phyloP scores from a whole-genome alignment of 2,888 invertebrate species.

The Fragum sueziense region DNA sequence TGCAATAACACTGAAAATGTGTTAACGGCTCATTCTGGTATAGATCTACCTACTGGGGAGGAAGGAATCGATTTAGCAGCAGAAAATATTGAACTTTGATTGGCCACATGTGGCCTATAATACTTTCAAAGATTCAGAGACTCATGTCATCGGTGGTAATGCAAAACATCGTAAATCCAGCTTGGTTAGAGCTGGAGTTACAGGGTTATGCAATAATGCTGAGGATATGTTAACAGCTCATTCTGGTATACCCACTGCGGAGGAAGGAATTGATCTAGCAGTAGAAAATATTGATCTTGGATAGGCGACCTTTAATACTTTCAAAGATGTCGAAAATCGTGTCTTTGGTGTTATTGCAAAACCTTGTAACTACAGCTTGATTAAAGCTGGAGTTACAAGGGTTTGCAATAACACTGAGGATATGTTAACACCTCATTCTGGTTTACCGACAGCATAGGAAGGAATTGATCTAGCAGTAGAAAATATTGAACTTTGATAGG shows the following conservation, averaged over 20 bases:
- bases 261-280: neutral
- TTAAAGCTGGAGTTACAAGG: too few relatives aligned
- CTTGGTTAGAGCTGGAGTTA: too few relatives aligned
- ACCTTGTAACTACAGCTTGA: too few relatives aligned
- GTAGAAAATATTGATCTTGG: neutral
- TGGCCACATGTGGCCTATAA: conserved; percentile 59
- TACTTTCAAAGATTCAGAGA: conserved; percentile 59
- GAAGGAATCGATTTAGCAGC: neutral
- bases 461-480: neutral
- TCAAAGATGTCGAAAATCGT: too few relatives aligned
- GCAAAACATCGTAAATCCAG: too few relatives aligned
- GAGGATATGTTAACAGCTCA: conserved; percentile 63
- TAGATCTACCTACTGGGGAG: conserved; percentile 1
- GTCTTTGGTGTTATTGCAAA: too few relatives aligned
- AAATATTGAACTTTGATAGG: neutral
- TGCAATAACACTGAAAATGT: too few relatives aligned
- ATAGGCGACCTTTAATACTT: too few relatives aligned
- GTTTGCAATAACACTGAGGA: too few relatives aligned
- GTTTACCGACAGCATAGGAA: neutral
- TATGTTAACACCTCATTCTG: conserved; percentile 59
- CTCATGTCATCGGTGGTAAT: too few relatives aligned
- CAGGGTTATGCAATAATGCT: too few relatives aligned
- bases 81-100: neutral
- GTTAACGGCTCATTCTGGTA: conserved; percentile 51
- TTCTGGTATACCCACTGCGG: conserved; percentile 6